phyloP scores from a whole-genome alignment of 23 tunicate genomes.

The Pegea sp. region DNA sequence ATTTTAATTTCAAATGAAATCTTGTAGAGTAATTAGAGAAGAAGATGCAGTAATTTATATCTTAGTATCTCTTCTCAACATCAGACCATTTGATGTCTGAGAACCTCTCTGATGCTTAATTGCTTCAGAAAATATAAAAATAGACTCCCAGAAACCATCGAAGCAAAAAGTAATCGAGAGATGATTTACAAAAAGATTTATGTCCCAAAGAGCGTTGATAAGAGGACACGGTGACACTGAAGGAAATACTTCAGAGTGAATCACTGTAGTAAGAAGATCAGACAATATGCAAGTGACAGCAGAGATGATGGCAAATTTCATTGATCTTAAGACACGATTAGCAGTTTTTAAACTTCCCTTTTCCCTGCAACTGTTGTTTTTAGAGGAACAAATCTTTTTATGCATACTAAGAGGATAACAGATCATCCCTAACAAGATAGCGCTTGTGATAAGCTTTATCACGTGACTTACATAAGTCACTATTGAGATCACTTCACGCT shows the following conservation, averaged over 20 bases:
- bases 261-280: neutral
- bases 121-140: too few species aligned
- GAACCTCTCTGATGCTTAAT: too few species aligned
- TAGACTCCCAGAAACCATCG: neutral
- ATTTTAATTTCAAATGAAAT: too few species aligned
- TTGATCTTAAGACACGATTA: neutral
- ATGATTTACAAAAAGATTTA: neutral
- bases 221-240: neutral
- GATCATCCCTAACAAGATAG: neutral
- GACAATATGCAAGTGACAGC: neutral
- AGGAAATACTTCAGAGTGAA: neutral
- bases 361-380: neutral
- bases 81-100: too few species aligned
- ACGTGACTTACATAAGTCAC: neutral
- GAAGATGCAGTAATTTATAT: too few species aligned
- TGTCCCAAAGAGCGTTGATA: neutral
- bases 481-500: neutral
- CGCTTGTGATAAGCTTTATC: neutral
- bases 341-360: neutral
- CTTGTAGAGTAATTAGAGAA: too few species aligned
- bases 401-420: neutral
- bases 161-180: neutral
- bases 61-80: too few species aligned
- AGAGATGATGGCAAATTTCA: neutral
- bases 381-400: neutral